Evolutionary conservation across 2,113 vertebrate species (phyloP), one percentile per base, ranked within the genome.

Genomic region (Sterrhoptilus dennistouni): DNA sequence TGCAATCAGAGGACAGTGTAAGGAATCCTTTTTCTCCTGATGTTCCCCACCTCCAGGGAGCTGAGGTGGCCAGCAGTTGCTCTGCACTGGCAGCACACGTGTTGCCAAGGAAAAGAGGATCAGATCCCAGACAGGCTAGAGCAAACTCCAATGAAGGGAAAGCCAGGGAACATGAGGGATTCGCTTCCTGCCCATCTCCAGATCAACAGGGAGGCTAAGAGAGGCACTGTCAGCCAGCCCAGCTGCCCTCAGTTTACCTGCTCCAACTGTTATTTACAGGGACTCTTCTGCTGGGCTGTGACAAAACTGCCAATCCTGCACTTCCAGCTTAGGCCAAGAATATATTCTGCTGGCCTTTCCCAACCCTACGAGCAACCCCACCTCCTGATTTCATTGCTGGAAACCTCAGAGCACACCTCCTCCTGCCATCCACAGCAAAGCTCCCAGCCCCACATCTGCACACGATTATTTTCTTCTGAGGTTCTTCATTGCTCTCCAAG

Each of bases 161-260:
- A 77, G 35, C 1, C 0, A 38, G 23, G 19, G 29, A 28, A 36
- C 0, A 0, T 2, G 7, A 86, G 20, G 7, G 24, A 28, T 66
- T 68, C 74, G 22, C 52, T 72, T 85, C 21, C 50, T 64, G 25
- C 19, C 9, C 22, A 23, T 22, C 36, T 82, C 77, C 61, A 45
- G 31, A 74, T 38, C 83, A n/a, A 23, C 0, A 33, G 40, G 15
- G 56, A 80, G 29, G 44, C 61, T 31, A 69, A 29, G 21, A 75
- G 23, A 16, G 17, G 36, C 40, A 36, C 36, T 45, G 63, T 6
- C 47, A 77, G 18, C 28, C 17, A 52, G 28, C 19, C 78, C 60
- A 80, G 68, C 36, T 24, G 20, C 29, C 20, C 15, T 14, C 5
- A 52, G 35, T 24, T 60, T 59, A 79, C 53, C 69, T 71, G 33